Percentiles rank a stretch among this genome's conserved stretches.
These are phyloP conservation scores for Drosophila funebris DNA, from an alignment of 1,140 invertebrate species.

Conservation along the genomic window DNA sequence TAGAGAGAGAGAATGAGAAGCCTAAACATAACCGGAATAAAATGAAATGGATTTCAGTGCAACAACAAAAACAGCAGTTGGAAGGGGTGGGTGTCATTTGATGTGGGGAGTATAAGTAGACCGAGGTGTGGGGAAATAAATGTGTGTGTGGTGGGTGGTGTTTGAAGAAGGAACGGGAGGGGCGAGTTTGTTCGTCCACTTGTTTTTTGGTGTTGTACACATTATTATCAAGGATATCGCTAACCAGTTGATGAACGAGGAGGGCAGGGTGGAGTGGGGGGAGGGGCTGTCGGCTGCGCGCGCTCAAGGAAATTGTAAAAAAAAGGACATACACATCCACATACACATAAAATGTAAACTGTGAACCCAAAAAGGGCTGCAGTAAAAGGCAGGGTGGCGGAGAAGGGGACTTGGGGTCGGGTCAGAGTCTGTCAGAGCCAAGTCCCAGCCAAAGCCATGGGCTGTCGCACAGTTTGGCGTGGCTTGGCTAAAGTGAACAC, in stretches of 20 bases:
- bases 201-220: slow-evolving; percentile 58
- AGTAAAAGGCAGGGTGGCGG: background rate
- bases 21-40: slow-evolving; percentile 42
- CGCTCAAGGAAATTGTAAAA: slow-evolving; percentile 70
- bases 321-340: slow-evolving; percentile 37
- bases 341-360: slow-evolving; percentile 71
- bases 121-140: slow-evolving; percentile 2
- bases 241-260: slow-evolving; percentile 41
- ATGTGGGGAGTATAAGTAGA: background rate
- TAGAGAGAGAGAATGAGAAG: background rate
- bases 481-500: background rate
- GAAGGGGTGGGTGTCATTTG: background rate
- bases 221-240: slow-evolving; percentile 73
- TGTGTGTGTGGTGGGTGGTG: background rate
- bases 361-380: background rate
- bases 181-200: slow-evolving; percentile 30
- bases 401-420: background rate
- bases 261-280: background rate
- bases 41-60: slow-evolving; percentile 54
- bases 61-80: slow-evolving; percentile 6
- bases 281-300: slow-evolving; percentile 39
- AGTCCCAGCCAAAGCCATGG: slow-evolving; percentile 54
- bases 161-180: background rate
- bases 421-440: slow-evolving; percentile 26
- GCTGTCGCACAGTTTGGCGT: slow-evolving; percentile 32